Evolutionary conservation across 2,888 invertebrate genomes (phyloP).

Genomic region (Calliopum simillimum): DNA sequence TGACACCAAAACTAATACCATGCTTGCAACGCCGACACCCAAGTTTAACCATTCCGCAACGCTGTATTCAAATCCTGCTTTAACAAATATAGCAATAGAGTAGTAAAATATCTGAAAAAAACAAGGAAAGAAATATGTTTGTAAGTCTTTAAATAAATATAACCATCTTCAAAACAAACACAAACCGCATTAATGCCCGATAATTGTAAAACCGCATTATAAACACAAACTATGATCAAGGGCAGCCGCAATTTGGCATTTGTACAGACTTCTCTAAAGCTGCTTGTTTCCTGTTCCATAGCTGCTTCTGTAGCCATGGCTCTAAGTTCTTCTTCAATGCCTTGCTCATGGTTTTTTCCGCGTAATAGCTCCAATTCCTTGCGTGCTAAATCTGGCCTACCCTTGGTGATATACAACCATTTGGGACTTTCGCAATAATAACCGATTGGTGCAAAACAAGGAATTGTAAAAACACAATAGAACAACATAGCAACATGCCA

Average conservation of each 20-base stretch:
- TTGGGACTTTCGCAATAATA: slow-evolving; percentile 91
- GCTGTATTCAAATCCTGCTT: slow-evolving; percentile 73
- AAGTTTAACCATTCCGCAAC: slow-evolving; percentile 81
- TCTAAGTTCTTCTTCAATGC: slow-evolving; percentile 73
- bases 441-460: slow-evolving; percentile 74
- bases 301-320: slow-evolving; percentile 70
- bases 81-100: slow-evolving; percentile 81
- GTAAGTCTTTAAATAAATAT: neutral
- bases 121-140: too few relatives aligned
- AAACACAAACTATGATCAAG: slow-evolving; percentile 78
- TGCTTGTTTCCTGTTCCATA: slow-evolving; percentile 67
- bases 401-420: slow-evolving; percentile 80
- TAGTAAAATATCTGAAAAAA: slow-evolving; percentile 76
- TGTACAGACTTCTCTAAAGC: slow-evolving; percentile 72
- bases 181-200: slow-evolving; percentile 90
- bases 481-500: slow-evolving; percentile 85
- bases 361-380: slow-evolving; percentile 76
- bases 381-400: slow-evolving; percentile 74
- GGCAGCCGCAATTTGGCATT: slow-evolving; percentile 75
- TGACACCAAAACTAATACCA: slow-evolving; percentile 75
- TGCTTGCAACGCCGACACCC: slow-evolving; percentile 79
- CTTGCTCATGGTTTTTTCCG: slow-evolving; percentile 67
- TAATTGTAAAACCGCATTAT: slow-evolving; percentile 85
- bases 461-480: slow-evolving; percentile 76
- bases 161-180: slow-evolving; percentile 42